Base-by-base conservation (phyloP, 1,140 invertebrate species). In the Acyrthosiphon pisum region DNA sequence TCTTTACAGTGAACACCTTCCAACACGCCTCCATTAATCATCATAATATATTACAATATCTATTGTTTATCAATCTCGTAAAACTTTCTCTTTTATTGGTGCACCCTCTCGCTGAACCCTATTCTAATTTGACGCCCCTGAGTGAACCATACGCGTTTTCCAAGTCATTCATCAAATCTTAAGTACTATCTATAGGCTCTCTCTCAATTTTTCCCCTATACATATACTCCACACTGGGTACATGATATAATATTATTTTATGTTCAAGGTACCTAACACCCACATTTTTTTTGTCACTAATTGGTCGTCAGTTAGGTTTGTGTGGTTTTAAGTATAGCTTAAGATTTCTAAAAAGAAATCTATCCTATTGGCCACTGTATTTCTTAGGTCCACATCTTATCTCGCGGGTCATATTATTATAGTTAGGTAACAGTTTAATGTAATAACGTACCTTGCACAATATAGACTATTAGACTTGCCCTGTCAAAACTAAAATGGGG, bases 21-120 rank as follows among this genome's bases (percentile, higher is more conserved):
- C 20, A 30, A n/a, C 22, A 48, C 30, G 6, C 0, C 26, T 87
- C n/a, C 50, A 56, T 41, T 56, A 68, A 68, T n/a, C 60, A 68
- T 68, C 11, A 68, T 68, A 68, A 30, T 68, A 68, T n/a, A 68
- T 68, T 37, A 14, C 48, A 56, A 41, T 56, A 37, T 56, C 37
- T 56, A 90, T 46, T 56, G 88, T 90, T 56, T 6, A 60, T 90
- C 53, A 48, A 89, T 89, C 87, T 60, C 37, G 6, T 60, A 56
- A 60, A 44, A 90, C 50, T 56, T 56, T 90, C 89, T 26, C 11
- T 26, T 90, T 60, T 56, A 37, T 90, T 35, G 22, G 23, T 20
- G 23, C n/a, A 56, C 50, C 88, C 89, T 60, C 35, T 60, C 4
- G 89, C 37, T 6, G 35, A 41, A 90, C 35, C 87, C 87, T 14